These are phyloP conservation scores for Labroides dimidiatus DNA, from an alignment of 2,797 vertebrate genomes.

Conservation along the genomic window DNA sequence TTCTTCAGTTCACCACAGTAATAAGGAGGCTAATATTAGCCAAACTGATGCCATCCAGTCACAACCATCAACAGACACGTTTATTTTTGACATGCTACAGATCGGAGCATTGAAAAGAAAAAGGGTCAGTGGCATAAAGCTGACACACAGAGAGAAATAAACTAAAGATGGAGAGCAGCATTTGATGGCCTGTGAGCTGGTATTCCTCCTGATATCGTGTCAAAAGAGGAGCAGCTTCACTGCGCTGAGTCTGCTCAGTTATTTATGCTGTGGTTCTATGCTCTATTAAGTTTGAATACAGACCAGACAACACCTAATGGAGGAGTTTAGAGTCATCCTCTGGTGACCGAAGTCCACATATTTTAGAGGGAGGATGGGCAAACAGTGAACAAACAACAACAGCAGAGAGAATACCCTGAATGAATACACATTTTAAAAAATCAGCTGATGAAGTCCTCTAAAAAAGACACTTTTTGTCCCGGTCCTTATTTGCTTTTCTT, in stretches of 20 bases:
- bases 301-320: neutral
- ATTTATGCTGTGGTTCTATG: conserved; percentile 38
- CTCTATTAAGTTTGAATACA: conserved; percentile 21
- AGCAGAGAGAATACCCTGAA: neutral
- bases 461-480: neutral
- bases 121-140: too few species aligned
- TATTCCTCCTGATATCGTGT: neutral
- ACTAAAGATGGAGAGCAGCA: conserved; percentile 5
- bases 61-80: too few species aligned
- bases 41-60: too few species aligned
- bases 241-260: conserved; percentile 25
- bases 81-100: too few species aligned
- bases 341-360: neutral
- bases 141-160: conserved; percentile 28
- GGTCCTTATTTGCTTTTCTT: neutral
- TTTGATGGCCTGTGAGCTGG: neutral
- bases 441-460: too few species aligned
- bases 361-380: neutral
- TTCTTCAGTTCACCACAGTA: too few species aligned
- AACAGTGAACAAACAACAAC: neutral
- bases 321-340: neutral
- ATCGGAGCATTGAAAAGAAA: too few species aligned
- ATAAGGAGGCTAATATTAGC: too few species aligned
- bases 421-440: neutral
- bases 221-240: conserved; percentile 6